Evolutionary conservation across 2,797 vertebrate species (phyloP).

Genomic region (Pseudocheirus occidentalis): DNA sequence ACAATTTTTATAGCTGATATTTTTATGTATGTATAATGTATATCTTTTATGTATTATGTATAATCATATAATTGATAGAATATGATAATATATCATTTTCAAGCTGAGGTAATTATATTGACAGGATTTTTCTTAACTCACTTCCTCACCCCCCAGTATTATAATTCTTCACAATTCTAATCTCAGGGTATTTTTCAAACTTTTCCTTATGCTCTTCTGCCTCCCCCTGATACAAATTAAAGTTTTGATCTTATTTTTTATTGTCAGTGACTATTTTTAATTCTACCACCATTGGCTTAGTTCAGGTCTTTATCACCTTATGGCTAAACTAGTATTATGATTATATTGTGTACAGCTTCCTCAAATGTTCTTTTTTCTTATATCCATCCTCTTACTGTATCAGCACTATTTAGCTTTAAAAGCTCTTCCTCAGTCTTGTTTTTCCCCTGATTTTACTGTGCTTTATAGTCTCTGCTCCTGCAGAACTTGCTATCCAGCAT

Average conservation of each 20-base stretch:
- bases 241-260: neutral
- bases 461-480: neutral
- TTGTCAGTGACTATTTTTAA: neutral
- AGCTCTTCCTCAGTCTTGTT: neutral
- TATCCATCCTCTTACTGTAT: neutral
- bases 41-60: no score
- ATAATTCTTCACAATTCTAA: no score
- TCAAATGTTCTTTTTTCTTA: neutral
- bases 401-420: neutral
- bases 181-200: neutral
- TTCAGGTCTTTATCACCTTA: neutral
- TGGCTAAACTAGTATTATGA: neutral
- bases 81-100: no score
- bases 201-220: neutral
- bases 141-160: no score
- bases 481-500: neutral
- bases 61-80: no score
- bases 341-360: neutral
- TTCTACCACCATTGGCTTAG: neutral
- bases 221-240: neutral
- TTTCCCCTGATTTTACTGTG: neutral
- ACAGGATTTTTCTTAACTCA: no score
- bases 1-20: no score
- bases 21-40: no score
- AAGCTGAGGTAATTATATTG: no score